Percentiles rank a stretch among this genome's conserved stretches.
Evolutionary conservation across 1,140 invertebrate species (phyloP).

Genomic region (Acarapis woodi): DNA sequence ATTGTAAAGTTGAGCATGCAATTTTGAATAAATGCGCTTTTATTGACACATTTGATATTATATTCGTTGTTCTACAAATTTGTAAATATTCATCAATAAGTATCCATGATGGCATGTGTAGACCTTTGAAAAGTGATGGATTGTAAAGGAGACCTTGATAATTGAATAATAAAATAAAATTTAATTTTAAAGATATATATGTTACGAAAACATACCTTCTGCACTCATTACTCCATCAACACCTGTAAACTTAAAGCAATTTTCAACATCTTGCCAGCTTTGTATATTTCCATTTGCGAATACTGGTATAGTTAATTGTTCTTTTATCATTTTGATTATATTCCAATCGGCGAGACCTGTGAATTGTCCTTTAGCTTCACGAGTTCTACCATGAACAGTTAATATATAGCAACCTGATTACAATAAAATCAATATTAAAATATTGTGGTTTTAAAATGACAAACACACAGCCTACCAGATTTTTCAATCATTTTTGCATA

Average conservation of each 20-base stretch:
- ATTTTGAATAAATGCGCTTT: conserved; percentile 90
- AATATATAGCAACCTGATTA: conserved; percentile 5
- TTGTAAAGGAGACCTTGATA: conserved; percentile 67
- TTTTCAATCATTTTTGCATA: conserved; percentile 80
- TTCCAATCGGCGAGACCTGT: conserved; percentile 85
- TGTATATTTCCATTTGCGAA: conserved; percentile 96
- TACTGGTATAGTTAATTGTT: conserved; percentile 62
- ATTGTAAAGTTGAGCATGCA: conserved; percentile 60
- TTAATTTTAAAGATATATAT: conserved; percentile 4
- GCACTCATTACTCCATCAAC: conserved; percentile 39
- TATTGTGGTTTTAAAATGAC: conserved; percentile 26
- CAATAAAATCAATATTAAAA: neutral
- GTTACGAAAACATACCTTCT: too few species aligned
- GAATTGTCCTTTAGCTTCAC: conserved; percentile 75
- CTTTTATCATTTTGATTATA: conserved; percentile 61
- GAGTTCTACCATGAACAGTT: conserved; percentile 79
- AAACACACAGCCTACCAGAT: too few species aligned
- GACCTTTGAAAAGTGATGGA: conserved; percentile 53
- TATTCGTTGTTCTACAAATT: conserved; percentile 47
- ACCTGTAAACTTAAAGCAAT: conserved; percentile 54
- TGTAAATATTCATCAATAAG: conserved; percentile 65
- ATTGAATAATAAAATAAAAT: too few species aligned
- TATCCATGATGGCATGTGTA: conserved; percentile 45
- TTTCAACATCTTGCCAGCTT: conserved; percentile 50
- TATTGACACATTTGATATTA: conserved; percentile 55